Evolutionary conservation across 2,113 vertebrate genomes (phyloP), one percentile per base, ranked within the genome.

Genomic region (Carassius gibelio): DNA sequence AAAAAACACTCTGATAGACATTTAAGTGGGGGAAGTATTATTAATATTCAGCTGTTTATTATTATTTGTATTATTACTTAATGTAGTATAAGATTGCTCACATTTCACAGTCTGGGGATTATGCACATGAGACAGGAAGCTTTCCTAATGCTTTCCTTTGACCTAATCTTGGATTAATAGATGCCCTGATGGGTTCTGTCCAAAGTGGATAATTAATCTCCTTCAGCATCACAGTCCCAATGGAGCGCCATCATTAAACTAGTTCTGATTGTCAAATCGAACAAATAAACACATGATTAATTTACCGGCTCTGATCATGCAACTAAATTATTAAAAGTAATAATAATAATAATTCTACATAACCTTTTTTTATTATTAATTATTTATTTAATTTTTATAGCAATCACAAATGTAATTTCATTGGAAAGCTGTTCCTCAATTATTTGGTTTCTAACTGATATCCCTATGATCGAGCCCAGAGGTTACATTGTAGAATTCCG

Each of bases 111-210:
- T 61, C 5, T 45, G 36, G 2, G 5, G 55, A 23, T 78, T 36
- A 62, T 45, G 36, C 38, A 5, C 23, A 76, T 17, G 5, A 23
- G 21, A 48, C 10, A 48, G 45, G 45, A 38, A 1, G 15, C 1
- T 36, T 59, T n/a, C 26, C 57, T 61, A 15, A 42, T 42, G 13
- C 10, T 64, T 10, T 64, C 57, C 17, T 80, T 8, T 26, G 59
- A 80, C 38, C 77, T 79, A 21, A 23, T 23, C 3, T 1, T 62
- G 57, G 19, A 62, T 48, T 62, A 80, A 80, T 80, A 64, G 57
- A 79, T 79, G 21, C 34, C 21, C 76, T 62, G 36, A 42, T 79
- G 77, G 34, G 62, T 78, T 78, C 55, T 61, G 76, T 23, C 30
- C 55, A 45, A 21, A 57, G 34, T 61, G 4, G 9, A n/a, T 80